These are phyloP conservation scores for Tricholauxania praeusta DNA, from an alignment of 2,888 invertebrate genomes.

Conservation along the genomic window DNA sequence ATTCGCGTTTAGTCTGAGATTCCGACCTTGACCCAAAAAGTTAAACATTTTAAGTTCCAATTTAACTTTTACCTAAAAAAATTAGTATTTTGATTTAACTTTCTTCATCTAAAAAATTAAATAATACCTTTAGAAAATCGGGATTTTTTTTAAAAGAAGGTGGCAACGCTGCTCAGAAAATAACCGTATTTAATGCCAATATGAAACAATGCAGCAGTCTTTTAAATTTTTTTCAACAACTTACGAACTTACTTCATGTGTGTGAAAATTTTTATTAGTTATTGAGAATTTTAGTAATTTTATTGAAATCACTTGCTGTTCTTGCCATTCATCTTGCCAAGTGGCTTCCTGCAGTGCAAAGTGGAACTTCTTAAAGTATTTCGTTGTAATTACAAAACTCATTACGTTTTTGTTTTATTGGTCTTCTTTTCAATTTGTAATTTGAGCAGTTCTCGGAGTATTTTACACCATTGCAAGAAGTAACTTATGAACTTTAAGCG, in stretches of 20 bases:
- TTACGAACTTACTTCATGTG: constrained; percentile 31
- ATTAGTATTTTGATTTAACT: too few species aligned
- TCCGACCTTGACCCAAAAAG: too few species aligned
- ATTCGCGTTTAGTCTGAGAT: too few species aligned
- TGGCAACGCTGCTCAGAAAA: too few species aligned
- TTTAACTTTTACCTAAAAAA: too few species aligned
- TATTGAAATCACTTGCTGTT: constrained; percentile 44
- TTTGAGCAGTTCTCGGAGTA: constrained; percentile 32
- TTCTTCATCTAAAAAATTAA: too few species aligned
- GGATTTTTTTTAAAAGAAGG: too few species aligned
- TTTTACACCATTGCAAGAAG: neutral
- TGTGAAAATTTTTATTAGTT: constrained; percentile 58
- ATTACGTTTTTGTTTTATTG: constrained; percentile 5
- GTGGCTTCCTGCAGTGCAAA: constrained; percentile 33
- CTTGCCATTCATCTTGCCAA: constrained; percentile 17
- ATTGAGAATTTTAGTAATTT: constrained; percentile 57
- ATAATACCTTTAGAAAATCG: too few species aligned
- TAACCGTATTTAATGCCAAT: constrained; percentile 56
- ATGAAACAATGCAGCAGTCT: constrained; percentile 55
- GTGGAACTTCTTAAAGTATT: constrained; percentile 18
- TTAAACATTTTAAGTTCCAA: too few species aligned
- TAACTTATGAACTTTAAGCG: neutral
- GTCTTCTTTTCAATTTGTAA: constrained; percentile 30
- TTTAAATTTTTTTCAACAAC: constrained; percentile 23
- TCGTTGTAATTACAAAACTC: constrained; percentile 32